A percentile compares a stretch with the other conserved stretches of the same genome.
These are phyloP conservation scores for Agrochola lychnidis DNA, from an alignment of 2,888 invertebrate species.

Conservation along the genomic window DNA sequence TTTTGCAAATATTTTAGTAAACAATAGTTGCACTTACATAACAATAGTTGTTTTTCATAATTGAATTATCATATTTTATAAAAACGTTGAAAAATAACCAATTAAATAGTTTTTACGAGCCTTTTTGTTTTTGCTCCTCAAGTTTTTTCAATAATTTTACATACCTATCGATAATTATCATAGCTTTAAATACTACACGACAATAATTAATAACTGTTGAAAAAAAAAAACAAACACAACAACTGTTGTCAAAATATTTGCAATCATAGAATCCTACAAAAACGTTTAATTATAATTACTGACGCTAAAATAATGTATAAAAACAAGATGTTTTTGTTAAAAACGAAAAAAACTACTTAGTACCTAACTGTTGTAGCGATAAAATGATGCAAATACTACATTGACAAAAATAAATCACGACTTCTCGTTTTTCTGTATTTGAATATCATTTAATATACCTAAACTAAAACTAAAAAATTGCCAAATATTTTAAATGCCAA, in stretches of 20 bases:
- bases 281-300: neutral
- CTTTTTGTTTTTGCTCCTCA: too few species aligned
- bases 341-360: neutral
- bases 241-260: neutral
- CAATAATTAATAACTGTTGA: neutral
- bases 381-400: conserved; percentile 1
- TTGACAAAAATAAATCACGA: neutral
- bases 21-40: neutral
- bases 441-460: neutral
- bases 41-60: neutral
- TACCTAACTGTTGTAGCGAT: neutral
- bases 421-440: neutral
- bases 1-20: neutral
- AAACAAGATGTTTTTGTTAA: neutral
- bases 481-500: neutral
- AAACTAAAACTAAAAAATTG: neutral
- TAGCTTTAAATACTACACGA: too few species aligned
- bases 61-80: neutral
- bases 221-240: too few species aligned
- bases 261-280: neutral
- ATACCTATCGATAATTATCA: neutral
- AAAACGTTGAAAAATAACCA: neutral
- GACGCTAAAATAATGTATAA: neutral
- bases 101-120: neutral
- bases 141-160: neutral